These are phyloP conservation scores for Achlya flavicornis DNA, from an alignment of 2,888 invertebrate genomes.

Conservation along the genomic window DNA sequence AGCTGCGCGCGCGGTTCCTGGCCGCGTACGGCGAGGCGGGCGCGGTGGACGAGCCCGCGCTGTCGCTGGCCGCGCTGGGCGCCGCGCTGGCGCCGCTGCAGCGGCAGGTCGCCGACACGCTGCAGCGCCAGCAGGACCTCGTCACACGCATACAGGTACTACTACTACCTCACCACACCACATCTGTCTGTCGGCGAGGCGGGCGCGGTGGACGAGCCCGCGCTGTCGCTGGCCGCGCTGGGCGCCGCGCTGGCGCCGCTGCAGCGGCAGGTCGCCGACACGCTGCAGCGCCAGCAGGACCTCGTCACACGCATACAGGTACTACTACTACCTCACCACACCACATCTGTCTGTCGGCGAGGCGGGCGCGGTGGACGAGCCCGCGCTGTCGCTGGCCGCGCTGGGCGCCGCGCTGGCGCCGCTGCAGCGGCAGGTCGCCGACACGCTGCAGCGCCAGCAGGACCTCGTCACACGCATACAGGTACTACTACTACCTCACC, in stretches of 20 bases:
- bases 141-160: no score
- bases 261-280: slow-evolving; percentile 83
- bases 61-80: slow-evolving; percentile 93
- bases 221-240: slow-evolving; percentile 93
- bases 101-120: slow-evolving; percentile 75
- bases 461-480: slow-evolving; percentile 56
- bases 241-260: slow-evolving; percentile 90
- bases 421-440: slow-evolving; percentile 86
- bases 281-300: slow-evolving; percentile 61
- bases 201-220: slow-evolving; percentile 92
- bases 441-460: slow-evolving; percentile 54
- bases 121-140: slow-evolving; percentile 66
- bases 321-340: no score
- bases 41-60: slow-evolving; percentile 91
- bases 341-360: no score
- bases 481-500: no score
- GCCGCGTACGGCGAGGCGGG: slow-evolving; percentile 94
- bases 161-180: no score
- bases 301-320: slow-evolving; percentile 49
- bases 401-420: slow-evolving; percentile 90
- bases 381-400: slow-evolving; percentile 93
- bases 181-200: no score
- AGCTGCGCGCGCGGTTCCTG: slow-evolving; percentile 92
- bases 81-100: slow-evolving; percentile 90
- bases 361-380: slow-evolving; percentile 93